Conservation (phyloP, 2,797 vertebrate genomes). For the Arvicola amphibius region DNA sequence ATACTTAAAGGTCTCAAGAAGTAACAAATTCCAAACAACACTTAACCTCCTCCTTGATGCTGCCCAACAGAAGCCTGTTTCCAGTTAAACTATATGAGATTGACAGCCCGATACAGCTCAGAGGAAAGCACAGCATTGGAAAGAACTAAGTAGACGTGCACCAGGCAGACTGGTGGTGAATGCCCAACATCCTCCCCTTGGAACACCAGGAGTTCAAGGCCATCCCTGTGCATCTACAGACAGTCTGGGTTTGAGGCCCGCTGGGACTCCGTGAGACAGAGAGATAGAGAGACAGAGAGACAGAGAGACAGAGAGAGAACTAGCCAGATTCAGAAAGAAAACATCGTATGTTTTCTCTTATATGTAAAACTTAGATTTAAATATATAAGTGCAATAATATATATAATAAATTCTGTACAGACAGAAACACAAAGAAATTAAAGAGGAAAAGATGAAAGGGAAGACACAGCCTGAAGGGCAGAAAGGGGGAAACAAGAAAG, state of each 20-base stretch:
- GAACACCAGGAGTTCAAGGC: background rate
- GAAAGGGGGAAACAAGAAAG: background rate
- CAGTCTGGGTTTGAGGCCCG: background rate
- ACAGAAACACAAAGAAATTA: background rate
- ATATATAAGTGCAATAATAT: background rate
- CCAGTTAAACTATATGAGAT: slow-evolving; percentile 32
- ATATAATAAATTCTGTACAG: background rate
- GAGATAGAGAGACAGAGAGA: background rate
- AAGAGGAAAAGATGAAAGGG: background rate
- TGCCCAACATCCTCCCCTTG: too few species aligned
- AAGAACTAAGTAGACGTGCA: background rate
- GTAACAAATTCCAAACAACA: slow-evolving; percentile 82
- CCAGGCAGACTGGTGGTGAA: background rate
- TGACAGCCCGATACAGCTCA: background rate
- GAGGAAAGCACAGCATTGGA: background rate
- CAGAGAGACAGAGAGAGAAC: background rate
- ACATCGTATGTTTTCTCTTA: background rate
- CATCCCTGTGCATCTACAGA: background rate
- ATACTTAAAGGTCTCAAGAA: slow-evolving; percentile 81
- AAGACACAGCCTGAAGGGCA: background rate
- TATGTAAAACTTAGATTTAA: background rate
- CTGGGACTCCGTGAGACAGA: background rate
- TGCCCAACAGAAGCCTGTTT: slow-evolving; percentile 75
- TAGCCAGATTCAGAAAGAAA: background rate
- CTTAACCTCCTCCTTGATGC: slow-evolving; percentile 80